These are phyloP conservation scores for Lutjanus erythropterus DNA, from an alignment of 2,113 vertebrate species.

Conservation along the genomic window DNA sequence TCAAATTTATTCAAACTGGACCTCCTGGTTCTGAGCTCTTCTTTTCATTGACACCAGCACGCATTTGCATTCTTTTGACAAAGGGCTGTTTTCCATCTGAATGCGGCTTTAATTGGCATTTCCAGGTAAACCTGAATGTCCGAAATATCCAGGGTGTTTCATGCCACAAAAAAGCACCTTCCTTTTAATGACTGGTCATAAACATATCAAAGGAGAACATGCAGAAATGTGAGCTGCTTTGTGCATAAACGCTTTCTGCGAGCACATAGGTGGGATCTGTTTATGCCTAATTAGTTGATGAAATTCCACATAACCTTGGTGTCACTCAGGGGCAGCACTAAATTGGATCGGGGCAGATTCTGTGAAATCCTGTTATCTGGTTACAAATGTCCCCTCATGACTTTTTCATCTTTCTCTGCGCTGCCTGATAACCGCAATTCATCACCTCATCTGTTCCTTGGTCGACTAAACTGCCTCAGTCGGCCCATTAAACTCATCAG, in stretches of 20 bases:
- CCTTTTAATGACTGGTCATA: neutral
- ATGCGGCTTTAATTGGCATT: neutral
- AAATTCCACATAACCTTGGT: conserved; percentile 52
- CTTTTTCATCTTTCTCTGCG: conserved; percentile 30
- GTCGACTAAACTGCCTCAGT: conserved; percentile 5
- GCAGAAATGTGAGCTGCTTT: neutral
- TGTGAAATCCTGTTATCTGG: conserved; percentile 74
- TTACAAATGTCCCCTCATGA: conserved; percentile 59
- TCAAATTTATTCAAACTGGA: neutral
- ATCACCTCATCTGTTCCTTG: conserved; percentile 36
- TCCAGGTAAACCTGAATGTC: neutral
- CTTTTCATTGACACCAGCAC: neutral
- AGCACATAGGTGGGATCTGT: conserved; percentile 17
- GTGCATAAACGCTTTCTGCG: conserved; percentile 2
- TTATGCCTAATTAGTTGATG: conserved; percentile 56
- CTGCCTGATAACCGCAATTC: conserved; percentile 39
- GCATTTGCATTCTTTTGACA: neutral
- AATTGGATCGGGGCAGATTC: conserved; percentile 66
- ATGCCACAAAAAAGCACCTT: neutral
- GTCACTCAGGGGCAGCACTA: conserved; percentile 52
- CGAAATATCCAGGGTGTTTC: neutral
- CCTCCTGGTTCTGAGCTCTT: neutral
- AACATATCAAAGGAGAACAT: conserved; percentile 1
- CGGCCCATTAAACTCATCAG: conserved; percentile 13
- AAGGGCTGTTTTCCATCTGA: neutral